A percentile compares a stretch with the other conserved stretches of the same genome.
Evolutionary conservation across 1,140 invertebrate genomes (phyloP).

Genomic region (Scylla paramamosain): DNA sequence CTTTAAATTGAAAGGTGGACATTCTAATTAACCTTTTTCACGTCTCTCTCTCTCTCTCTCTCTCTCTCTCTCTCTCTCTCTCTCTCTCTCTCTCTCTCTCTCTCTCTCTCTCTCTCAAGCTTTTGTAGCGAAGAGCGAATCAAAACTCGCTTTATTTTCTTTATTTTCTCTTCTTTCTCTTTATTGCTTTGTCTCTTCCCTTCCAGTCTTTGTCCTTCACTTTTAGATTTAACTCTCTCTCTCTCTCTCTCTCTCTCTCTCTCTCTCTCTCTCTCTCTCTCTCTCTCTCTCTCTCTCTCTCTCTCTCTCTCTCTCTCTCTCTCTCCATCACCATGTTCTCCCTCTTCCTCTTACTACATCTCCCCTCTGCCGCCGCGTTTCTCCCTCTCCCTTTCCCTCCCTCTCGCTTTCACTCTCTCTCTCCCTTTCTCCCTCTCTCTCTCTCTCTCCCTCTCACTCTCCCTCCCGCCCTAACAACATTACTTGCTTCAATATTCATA

Average conservation of each 20-base stretch:
- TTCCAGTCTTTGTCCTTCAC: neutral
- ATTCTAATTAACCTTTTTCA: neutral
- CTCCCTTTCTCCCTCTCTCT: neutral
- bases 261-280: neutral
- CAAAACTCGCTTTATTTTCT: neutral
- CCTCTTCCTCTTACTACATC: neutral
- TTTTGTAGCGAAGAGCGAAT: too few relatives aligned
- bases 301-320: conserved; percentile 34
- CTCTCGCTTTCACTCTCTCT: neutral
- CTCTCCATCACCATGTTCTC: neutral
- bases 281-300: conserved; percentile 1
- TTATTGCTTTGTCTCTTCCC: too few relatives aligned
- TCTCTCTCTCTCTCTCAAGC: neutral
- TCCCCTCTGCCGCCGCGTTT: neutral
- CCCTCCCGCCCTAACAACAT: conserved; percentile 73
- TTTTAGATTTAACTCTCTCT: neutral
- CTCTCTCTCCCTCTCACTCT: neutral
- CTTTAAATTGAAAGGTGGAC: too few relatives aligned
- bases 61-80: neutral
- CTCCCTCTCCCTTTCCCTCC: neutral
- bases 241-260: neutral
- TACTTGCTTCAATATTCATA: conserved; percentile 77
- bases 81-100: conserved; percentile 39
- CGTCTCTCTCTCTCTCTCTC: neutral
- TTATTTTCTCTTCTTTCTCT: neutral